Base-by-base conservation (phyloP, 2,113 vertebrate species). In the Zosterops japonicus region DNA sequence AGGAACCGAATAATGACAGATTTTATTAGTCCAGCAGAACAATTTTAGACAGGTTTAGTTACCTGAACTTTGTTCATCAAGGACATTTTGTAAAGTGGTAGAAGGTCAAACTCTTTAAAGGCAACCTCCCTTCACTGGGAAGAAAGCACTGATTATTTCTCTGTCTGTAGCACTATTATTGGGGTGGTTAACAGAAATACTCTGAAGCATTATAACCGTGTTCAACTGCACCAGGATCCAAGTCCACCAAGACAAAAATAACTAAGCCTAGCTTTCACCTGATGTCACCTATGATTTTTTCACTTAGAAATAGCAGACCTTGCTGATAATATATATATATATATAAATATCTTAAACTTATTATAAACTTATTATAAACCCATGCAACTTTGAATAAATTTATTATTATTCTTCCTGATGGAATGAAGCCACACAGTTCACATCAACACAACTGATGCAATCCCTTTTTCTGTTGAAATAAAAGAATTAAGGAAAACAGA, bases 21-120 rank as follows among this genome's bases (percentile, higher is more conserved):
- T 71, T 92, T 93, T 89, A 91, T 84, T 93, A 93, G 74, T 57
- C 36, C 42, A 87, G 75, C 63, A 77, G 68, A 93, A 53, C 39
- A 90, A 94, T 68, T 92, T 86, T 67, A 69, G 83, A 88, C 41
- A 69, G 79, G 71, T 70, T 93, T 76, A 92, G 70, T 50, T 70
- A 74, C 41, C n/a, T 89, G 83, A 91, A 71, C 87, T 84, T 64
- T 71, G 33, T 42, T 83, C 83, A 57, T 72, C 64, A 81, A 91
- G 81, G 84, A 59, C 77, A 52, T 87, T 91, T 80, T 63, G 61
- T 65, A 46, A 89, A 69, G 56, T 27, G 14, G 64, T 68, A 87
- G 69, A 94, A 94, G 84, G 81, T 91, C 60, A 18, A 87, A 87
- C 61, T 79, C 72, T 74, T 81, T 84, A 55, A 63, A 91, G 81